Evolutionary conservation across 2,888 invertebrate genomes (phyloP), one percentile per base, ranked within the genome.

Genomic region (Diplazon laetatorius): DNA sequence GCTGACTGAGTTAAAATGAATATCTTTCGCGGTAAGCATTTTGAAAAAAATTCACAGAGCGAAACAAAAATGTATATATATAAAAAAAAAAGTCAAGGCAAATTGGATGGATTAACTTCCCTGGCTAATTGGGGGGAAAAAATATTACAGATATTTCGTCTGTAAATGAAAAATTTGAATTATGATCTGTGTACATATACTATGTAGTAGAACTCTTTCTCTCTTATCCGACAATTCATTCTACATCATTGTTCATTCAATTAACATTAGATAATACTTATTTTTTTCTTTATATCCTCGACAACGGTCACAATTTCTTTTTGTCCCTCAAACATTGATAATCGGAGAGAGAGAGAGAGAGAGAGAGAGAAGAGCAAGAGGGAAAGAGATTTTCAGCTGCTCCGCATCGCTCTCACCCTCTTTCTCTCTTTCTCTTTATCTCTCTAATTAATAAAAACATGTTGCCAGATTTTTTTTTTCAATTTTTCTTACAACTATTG

Each of bases 221-320:
- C 37, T 66, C 30, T 44, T 20, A 70, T 63, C 63, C 66, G 65
- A 74, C 44, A 66, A 65, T 70, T 70, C 70, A 63, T 59, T 60
- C 76, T 76, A 75, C 50, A 79, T 50, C 72, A 76, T 37, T 68
- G 71, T 72, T 76, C 57, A 69, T 72, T 72, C 63, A 76, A 55
- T 79, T 76, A 79, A 79, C 68, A 79, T 79, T 79, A 76, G 57
- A 76, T 79, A 79, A 79, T 79, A 79, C 78, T 78, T 73, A 37
- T 55, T 46, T 55, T 30, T 46, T 39, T 60, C n/a, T 62, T 25
- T 55, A 18, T 60, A 68, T 68, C 55, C 62, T 71, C 71, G 62
- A 66, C 66, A 70, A 62, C 48, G 52, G 60, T 65, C 52, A 59
- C 25, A 30, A 9, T 55, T 55, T 30, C 30, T 55, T 55, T 35